Conservation (phyloP, 2,797 vertebrate species). For the Hydrocynus forskahlii region DNA sequence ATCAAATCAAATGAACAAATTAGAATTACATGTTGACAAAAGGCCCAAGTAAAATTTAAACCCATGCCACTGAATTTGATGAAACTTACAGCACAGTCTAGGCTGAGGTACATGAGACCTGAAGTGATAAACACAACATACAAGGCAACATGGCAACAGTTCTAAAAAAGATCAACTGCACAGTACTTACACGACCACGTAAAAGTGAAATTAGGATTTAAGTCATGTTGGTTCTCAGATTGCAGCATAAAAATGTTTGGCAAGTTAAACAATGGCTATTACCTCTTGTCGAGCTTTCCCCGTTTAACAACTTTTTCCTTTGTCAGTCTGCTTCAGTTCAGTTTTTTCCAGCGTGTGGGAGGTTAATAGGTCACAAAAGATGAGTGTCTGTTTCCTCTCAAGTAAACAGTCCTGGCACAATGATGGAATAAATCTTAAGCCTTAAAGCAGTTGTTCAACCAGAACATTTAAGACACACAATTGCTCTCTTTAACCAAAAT, state of each 20-base stretch:
- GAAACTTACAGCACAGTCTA: not conserved
- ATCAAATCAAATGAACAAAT: not conserved
- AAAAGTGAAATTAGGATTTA: not conserved
- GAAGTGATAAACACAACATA: not conserved
- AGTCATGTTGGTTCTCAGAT: not conserved
- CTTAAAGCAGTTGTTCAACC: not conserved
- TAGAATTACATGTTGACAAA: not conserved
- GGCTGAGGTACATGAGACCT: not conserved
- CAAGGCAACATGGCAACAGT: not conserved
- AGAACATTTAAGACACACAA: too few relatives aligned
- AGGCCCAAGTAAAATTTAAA: not conserved
- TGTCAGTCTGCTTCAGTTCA: constrained; percentile 1
- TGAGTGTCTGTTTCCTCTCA: not conserved
- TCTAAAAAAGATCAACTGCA: too few relatives aligned
- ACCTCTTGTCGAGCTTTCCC: constrained; percentile 15
- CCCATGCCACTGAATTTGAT: not conserved
- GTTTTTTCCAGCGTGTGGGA: constrained; percentile 51
- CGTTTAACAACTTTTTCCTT: not conserved
- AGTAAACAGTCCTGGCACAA: not conserved
- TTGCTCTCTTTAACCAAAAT: too few relatives aligned
- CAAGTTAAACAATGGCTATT: not conserved
- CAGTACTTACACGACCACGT: not conserved
- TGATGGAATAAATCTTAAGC: not conserved
- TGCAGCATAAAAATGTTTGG: not conserved
- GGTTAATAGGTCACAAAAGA: constrained; percentile 2